phyloP scores from a whole-genome alignment of 2,888 invertebrate genomes.

The Cacoxenus indagator region DNA sequence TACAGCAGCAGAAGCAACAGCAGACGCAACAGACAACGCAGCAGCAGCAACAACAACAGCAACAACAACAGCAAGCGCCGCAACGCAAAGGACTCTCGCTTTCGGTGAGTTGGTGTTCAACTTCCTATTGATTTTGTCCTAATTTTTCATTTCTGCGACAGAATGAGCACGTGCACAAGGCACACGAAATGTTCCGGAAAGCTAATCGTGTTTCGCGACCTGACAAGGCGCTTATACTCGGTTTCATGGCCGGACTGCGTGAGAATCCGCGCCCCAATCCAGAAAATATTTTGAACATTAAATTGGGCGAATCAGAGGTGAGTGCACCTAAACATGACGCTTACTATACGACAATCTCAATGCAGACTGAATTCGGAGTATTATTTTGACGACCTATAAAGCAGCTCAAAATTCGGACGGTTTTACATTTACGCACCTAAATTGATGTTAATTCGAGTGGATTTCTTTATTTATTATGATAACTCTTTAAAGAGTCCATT shows the following conservation, averaged over 20 bases:
- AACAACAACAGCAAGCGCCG: slow-evolving; percentile 60
- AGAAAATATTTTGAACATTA: slow-evolving; percentile 96
- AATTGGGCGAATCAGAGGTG: slow-evolving; percentile 88
- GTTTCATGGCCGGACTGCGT: slow-evolving; percentile 98
- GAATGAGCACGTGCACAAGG: slow-evolving; percentile 96
- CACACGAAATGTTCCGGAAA: slow-evolving; percentile 96
- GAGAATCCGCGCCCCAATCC: slow-evolving; percentile 98
- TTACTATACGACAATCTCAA: no score
- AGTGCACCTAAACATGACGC: slow-evolving; percentile 35
- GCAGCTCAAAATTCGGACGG: no score
- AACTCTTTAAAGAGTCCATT: no score
- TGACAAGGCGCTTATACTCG: slow-evolving; percentile 96
- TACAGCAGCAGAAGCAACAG: slow-evolving; percentile 56
- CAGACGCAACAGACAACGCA: slow-evolving; percentile 66
- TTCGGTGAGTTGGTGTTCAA: slow-evolving; percentile 59
- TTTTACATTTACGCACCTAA: no score
- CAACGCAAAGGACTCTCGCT: slow-evolving; percentile 68
- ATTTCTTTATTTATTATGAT: no score
- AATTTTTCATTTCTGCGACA: slow-evolving; percentile 70
- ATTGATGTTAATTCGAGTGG: no score
- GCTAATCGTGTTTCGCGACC: slow-evolving; percentile 96
- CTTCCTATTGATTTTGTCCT: background rate
- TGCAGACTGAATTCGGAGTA: no score
- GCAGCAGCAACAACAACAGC: slow-evolving; percentile 61
- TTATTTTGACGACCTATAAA: no score